Percentiles rank a stretch among this genome's conserved stretches.
Evolutionary conservation across 2,797 vertebrate genomes (phyloP).

Genomic region (Tragelaphus eurycerus): DNA sequence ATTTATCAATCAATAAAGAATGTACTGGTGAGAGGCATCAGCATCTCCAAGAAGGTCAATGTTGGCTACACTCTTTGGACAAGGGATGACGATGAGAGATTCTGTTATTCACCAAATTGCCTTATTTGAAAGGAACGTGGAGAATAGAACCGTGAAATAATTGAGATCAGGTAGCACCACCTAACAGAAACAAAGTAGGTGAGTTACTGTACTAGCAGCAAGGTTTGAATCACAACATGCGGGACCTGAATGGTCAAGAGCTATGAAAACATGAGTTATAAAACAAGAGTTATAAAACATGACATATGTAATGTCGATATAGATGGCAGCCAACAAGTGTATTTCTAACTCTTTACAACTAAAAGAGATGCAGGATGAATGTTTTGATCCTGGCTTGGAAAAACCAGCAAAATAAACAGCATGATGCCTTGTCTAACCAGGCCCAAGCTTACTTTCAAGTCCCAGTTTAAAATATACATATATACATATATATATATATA

Average conservation of each 20-base stretch:
- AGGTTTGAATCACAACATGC: not conserved
- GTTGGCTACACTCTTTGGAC: not conserved
- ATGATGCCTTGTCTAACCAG: not conserved
- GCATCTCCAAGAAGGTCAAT: not conserved
- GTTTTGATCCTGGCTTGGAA: not conserved
- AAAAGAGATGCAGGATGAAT: not conserved
- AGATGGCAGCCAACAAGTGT: not conserved
- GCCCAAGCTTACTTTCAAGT: not conserved
- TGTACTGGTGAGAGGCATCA: not conserved
- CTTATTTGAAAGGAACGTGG: not conserved
- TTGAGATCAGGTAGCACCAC: not conserved
- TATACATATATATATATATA: no score
- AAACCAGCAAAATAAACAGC: not conserved
- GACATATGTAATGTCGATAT: not conserved
- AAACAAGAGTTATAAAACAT: not conserved
- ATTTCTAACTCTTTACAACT: not conserved
- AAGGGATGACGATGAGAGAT: not conserved
- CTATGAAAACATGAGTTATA: not conserved
- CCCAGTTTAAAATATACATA: not conserved
- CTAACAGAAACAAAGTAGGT: not conserved
- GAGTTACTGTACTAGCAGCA: not conserved
- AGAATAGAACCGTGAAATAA: not conserved
- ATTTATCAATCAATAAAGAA: not conserved
- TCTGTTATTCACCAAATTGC: not conserved
- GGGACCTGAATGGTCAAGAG: not conserved